Percentiles rank a stretch among this genome's conserved stretches.
phyloP scores from a whole-genome alignment of 2,888 invertebrate genomes.

The Ichneumon xanthorius region DNA sequence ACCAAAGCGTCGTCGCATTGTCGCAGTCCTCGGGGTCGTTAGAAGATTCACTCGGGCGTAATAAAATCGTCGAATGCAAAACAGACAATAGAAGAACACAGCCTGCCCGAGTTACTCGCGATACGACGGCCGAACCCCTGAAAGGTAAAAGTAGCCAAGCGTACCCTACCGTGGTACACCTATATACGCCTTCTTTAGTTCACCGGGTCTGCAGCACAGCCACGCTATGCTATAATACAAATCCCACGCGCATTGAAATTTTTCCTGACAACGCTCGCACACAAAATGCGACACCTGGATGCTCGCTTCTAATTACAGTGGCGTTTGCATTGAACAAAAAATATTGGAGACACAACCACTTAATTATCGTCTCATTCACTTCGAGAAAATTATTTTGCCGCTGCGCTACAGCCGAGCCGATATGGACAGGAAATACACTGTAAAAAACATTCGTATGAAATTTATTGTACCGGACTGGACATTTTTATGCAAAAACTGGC shows the following conservation, averaged over 20 bases:
- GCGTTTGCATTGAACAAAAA: conserved; percentile 19
- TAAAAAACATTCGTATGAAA: no score
- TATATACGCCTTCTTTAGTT: conserved; percentile 24
- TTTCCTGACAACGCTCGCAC: conserved; percentile 54
- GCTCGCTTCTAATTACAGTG: conserved; percentile 72
- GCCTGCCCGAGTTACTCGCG: conserved; percentile 24
- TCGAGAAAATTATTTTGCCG: background rate
- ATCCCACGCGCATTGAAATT: background rate
- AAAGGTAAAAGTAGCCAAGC: conserved; percentile 64
- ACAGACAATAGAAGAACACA: conserved; percentile 76
- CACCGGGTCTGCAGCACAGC: background rate
- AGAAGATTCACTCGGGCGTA: conserved; percentile 79
- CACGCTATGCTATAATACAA: background rate
- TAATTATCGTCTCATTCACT: conserved; percentile 10
- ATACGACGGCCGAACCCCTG: conserved; percentile 48
- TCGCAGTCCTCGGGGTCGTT: conserved; percentile 77
- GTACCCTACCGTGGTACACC: conserved; percentile 24
- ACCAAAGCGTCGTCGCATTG: conserved; percentile 53
- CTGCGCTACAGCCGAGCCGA: no score
- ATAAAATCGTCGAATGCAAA: conserved; percentile 81
- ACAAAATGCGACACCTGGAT: conserved; percentile 73
- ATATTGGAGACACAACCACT: background rate
- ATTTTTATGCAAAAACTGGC: no score
- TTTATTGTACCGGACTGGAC: no score
- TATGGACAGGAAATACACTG: no score